Evolutionary conservation across 2,888 invertebrate genomes (phyloP).

Genomic region (Patella ulyssiponensis): DNA sequence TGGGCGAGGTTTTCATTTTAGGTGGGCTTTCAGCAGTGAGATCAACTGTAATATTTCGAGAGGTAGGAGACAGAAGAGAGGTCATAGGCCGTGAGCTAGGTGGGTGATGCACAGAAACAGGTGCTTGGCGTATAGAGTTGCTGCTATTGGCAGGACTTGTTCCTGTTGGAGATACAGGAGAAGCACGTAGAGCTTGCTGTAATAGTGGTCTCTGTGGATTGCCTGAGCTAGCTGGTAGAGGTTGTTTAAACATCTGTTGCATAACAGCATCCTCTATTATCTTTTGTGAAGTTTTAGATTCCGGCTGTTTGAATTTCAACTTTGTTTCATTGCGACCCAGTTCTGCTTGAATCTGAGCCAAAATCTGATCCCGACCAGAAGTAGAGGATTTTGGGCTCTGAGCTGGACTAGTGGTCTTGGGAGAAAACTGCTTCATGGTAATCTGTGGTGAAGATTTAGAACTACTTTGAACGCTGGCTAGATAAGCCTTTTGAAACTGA

Average conservation of each 20-base stretch:
- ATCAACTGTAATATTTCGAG: not conserved
- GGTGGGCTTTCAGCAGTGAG: constrained; percentile 3
- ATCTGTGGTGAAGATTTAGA: not conserved
- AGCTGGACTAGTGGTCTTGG: not conserved
- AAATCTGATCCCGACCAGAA: constrained; percentile 20
- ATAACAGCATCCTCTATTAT: constrained; percentile 15
- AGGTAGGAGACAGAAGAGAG: constrained; percentile 7
- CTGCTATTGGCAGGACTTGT: not conserved
- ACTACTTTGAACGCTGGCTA: constrained; percentile 7
- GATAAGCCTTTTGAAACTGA: not conserved
- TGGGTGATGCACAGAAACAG: not conserved
- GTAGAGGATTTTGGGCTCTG: not conserved
- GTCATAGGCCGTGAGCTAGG: not conserved
- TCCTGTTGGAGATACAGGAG: not conserved
- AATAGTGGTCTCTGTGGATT: constrained; percentile 11
- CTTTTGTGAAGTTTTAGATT: constrained; percentile 8
- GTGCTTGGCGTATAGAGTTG: not conserved
- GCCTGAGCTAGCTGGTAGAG: constrained; percentile 19
- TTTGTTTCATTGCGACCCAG: not conserved
- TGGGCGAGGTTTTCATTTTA: not conserved
- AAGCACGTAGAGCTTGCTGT: constrained; percentile 10
- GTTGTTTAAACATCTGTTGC: constrained; percentile 13
- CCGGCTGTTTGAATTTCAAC: not conserved
- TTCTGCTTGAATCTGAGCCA: constrained; percentile 25
- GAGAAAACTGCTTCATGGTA: not conserved